phyloP scores from a whole-genome alignment of 1,140 invertebrate genomes.

The Potamilus streckersoni region DNA sequence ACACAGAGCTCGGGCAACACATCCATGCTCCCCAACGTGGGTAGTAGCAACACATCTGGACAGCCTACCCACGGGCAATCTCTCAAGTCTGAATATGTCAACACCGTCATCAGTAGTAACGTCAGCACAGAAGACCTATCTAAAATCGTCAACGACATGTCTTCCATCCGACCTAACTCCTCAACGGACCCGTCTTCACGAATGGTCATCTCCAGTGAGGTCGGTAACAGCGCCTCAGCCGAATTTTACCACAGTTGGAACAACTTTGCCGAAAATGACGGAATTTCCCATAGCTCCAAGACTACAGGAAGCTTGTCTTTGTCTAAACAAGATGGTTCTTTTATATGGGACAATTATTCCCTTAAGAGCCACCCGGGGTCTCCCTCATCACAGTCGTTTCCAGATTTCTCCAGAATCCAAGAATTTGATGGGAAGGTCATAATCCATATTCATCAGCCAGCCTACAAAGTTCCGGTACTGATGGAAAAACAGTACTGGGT shows the following conservation, averaged over 20 bases:
- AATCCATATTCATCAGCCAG: neutral
- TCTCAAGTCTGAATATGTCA: conserved; percentile 5
- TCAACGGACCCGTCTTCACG: conserved; percentile 8
- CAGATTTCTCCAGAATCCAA: conserved; percentile 7
- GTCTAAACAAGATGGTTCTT: conserved; percentile 10
- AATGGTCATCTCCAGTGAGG: conserved; percentile 19
- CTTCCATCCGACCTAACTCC: conserved; percentile 20
- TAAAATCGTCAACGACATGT: conserved; percentile 32
- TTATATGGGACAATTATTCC: conserved; percentile 28
- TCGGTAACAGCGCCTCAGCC: conserved; percentile 9
- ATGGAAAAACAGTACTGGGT: conserved; percentile 35
- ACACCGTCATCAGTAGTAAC: conserved; percentile 10
- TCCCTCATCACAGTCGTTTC: neutral
- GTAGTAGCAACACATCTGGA: conserved; percentile 26
- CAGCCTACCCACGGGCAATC: conserved; percentile 3
- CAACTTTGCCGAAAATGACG: conserved; percentile 1
- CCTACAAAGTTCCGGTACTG: conserved; percentile 16
- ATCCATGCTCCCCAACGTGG: conserved; percentile 25
- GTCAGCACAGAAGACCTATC: conserved; percentile 28
- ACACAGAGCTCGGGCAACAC: conserved; percentile 21
- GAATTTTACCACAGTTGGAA: conserved; percentile 21
- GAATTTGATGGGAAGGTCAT: conserved; percentile 14
- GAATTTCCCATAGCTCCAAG: neutral
- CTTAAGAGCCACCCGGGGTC: neutral
- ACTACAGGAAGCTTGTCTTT: conserved; percentile 8